phyloP scores from a whole-genome alignment of 2,888 invertebrate species.

The Meganola albula region DNA sequence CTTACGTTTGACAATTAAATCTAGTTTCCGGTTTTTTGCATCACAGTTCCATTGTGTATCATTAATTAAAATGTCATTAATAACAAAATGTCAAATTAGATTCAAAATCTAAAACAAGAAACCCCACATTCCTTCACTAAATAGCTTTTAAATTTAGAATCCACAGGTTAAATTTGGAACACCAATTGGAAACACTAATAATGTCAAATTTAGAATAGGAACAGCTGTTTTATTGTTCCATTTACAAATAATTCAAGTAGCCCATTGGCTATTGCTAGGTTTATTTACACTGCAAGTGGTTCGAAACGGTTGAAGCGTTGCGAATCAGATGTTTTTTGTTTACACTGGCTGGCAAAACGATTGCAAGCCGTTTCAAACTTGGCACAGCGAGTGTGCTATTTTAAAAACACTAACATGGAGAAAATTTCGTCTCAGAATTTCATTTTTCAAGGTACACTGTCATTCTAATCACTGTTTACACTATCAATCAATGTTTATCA shows the following conservation, averaged over 20 bases:
- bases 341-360: conserved; percentile 25
- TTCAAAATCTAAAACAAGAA: not conserved
- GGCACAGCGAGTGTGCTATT: conserved; percentile 41
- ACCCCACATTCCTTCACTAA: not conserved
- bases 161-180: too few species aligned
- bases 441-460: conserved; percentile 29
- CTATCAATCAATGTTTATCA: not conserved
- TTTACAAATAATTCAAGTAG: too few species aligned
- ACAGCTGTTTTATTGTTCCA: not conserved
- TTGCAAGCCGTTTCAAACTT: conserved; percentile 24
- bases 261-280: too few species aligned
- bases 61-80: not conserved
- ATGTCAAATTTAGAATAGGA: not conserved
- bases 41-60: conserved; percentile 1
- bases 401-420: conserved; percentile 36
- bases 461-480: conserved; percentile 1
- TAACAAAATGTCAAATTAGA: not conserved
- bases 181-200: too few species aligned
- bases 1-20: conserved; percentile 7
- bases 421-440: conserved; percentile 18
- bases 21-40: conserved; percentile 2
- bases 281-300: not conserved
- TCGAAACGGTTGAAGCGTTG: not conserved
- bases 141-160: too few species aligned
- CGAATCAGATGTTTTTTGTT: conserved; percentile 41